A percentile compares a stretch with the other conserved stretches of the same genome.
These are phyloP conservation scores for Cyprinodon tularosa DNA, from an alignment of 2,113 vertebrate species.

Conservation along the genomic window DNA sequence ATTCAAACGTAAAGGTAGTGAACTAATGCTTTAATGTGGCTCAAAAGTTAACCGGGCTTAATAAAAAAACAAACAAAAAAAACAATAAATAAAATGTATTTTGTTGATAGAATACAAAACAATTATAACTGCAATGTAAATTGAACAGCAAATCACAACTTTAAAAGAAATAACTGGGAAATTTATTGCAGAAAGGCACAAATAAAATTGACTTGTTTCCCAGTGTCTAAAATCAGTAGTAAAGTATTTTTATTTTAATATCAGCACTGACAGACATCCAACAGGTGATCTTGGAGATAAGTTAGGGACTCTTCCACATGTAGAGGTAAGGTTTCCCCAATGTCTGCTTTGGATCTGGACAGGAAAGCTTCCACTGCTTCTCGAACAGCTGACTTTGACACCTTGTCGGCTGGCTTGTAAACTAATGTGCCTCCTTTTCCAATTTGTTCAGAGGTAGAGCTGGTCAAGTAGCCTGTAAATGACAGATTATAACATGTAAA, in stretches of 20 bases:
- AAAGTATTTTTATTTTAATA: neutral
- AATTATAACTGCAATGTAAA: neutral
- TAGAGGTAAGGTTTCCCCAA: conserved; percentile 78
- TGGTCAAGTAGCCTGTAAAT: conserved; percentile 64
- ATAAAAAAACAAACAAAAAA: neutral
- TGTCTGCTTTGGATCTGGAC: conserved; percentile 69
- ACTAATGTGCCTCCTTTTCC: conserved; percentile 59
- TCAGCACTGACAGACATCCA: conserved; percentile 67
- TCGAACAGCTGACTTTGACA: conserved; percentile 76
- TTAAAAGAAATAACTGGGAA: neutral
- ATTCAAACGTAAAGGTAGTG: neutral
- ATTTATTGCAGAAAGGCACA: neutral
- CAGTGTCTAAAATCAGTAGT: neutral
- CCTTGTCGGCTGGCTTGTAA: conserved; percentile 75
- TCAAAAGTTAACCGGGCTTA: neutral
- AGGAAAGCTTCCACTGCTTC: conserved; percentile 78
- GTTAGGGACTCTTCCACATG: conserved; percentile 82
- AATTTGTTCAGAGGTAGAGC: conserved; percentile 55
- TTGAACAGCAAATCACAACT: neutral
- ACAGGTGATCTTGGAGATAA: conserved; percentile 78
- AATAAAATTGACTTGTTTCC: neutral
- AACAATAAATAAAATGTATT: neutral
- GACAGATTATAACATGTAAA: neutral
- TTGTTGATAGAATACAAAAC: neutral
- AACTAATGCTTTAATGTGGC: conserved; percentile 7